Evolutionary conservation across 2,797 vertebrate genomes (phyloP).

Genomic region (Nyctibius grandis): DNA sequence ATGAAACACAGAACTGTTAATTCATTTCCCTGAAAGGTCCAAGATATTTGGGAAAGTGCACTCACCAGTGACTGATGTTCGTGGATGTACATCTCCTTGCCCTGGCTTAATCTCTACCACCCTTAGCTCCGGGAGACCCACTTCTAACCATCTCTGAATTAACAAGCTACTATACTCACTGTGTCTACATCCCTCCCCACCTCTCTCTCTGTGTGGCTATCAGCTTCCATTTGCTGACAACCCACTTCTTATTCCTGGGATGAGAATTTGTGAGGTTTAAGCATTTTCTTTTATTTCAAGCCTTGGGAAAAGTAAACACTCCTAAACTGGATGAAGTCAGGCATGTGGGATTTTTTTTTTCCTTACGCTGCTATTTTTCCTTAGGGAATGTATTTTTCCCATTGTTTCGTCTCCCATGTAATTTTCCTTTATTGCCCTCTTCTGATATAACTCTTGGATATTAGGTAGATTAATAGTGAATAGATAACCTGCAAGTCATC

Average conservation of each 20-base stretch:
- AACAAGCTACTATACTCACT: not conserved
- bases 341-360: accelerated
- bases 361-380: not conserved
- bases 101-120: not conserved
- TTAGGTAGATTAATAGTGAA: not conserved
- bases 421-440: slow-evolving; percentile 13
- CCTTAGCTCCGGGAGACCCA: not conserved
- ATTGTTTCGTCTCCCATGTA: not conserved
- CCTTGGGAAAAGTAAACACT: not conserved
- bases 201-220: not conserved
- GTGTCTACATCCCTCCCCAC: not conserved
- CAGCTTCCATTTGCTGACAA: not conserved
- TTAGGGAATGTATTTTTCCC: not conserved
- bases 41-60: not conserved
- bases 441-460: slow-evolving; percentile 36
- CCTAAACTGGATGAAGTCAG: not conserved
- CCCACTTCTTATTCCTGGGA: not conserved
- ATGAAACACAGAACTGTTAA: not conserved
- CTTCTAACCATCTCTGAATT: not conserved
- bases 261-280: not conserved
- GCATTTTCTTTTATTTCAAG: not conserved
- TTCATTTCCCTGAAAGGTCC: not conserved
- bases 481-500: not conserved
- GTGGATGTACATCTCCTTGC: not conserved
- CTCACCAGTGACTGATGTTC: not conserved